A percentile compares a stretch with the other conserved stretches of the same genome.
phyloP scores from a whole-genome alignment of 2,888 invertebrate species.

The Eupeodes luniger region DNA sequence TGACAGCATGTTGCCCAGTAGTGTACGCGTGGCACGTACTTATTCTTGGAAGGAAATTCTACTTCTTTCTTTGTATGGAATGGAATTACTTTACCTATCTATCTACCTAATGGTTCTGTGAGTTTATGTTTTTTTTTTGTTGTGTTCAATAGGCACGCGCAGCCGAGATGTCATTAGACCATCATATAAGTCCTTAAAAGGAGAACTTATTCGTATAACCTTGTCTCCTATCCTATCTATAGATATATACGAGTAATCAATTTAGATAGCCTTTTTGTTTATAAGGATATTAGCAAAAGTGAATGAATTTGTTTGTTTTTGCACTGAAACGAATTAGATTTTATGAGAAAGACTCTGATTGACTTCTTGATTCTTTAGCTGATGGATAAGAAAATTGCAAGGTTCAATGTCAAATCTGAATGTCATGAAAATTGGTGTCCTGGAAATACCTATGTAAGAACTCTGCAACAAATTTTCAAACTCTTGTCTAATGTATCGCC shows the following conservation, averaged over 20 bases:
- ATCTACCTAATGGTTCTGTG: neutral
- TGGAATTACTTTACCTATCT: slow-evolving; percentile 3
- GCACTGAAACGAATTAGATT: slow-evolving; percentile 29
- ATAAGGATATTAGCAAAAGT: slow-evolving; percentile 1
- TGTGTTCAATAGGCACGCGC: slow-evolving; percentile 19
- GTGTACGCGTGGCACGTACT: slow-evolving; percentile 69
- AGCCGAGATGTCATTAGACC: slow-evolving; percentile 33
- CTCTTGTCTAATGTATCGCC: too few species aligned
- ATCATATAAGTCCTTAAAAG: slow-evolving; percentile 17
- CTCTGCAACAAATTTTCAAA: too few species aligned
- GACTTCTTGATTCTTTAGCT: neutral
- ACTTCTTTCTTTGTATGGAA: slow-evolving; percentile 43
- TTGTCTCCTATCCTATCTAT: neutral
- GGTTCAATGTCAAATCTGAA: neutral
- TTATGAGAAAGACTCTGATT: neutral
- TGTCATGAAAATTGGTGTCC: neutral
- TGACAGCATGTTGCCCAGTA: slow-evolving; percentile 42
- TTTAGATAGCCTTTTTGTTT: neutral
- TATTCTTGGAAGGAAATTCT: slow-evolving; percentile 48
- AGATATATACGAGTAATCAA: neutral
- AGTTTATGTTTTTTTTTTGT: slow-evolving; percentile 4
- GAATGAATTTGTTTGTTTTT: slow-evolving; percentile 22
- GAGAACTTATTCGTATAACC: slow-evolving; percentile 16
- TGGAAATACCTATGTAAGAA: too few species aligned
- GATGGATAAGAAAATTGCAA: neutral